Evolutionary conservation across 1,140 invertebrate species (phyloP), one percentile per base, ranked within the genome.

Genomic region (Acromyrmex heyeri): DNA sequence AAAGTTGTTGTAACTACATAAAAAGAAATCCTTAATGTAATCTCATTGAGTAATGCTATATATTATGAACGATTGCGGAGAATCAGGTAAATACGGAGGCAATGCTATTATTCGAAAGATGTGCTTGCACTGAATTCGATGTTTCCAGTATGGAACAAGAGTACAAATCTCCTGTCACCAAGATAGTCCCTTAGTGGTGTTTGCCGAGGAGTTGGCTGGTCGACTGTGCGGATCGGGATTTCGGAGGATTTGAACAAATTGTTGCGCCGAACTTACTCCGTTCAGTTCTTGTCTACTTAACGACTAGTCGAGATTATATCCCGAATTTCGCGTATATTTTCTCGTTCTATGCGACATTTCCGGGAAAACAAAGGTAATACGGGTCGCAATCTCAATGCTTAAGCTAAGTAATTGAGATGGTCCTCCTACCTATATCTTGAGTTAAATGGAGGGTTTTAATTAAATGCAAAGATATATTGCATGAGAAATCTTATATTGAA

Each of bases 231-330:
- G 83, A 93, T 92, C 91, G 92, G 93, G 93, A 94, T 94, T 94
- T 93, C 85, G 44, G 64, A 87, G 93, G 93, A 93, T 94, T 93
- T 93, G 89, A 92, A 92, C 92, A 92, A 93, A 94, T 93, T 92
- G 91, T 93, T 91, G 85, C 87, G 44, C 73, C 69, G 87, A 90
- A 91, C 91, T 91, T 89, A 44, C 81, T 38, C 61, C 79, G 76
- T 64, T 86, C 69, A 73, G 87, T 91, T 88, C 88, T 88, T 72
- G 83, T 88, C 70, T 92, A 91, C 91, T 93, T 91, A 91, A 91
- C 88, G 86, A 89, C 70, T 53, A 82, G 67, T 73, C 38, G 76
- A 88, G 76, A 88, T 88, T 88, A 86, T 81, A 81, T 38, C 34
- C 34, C 59, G 73, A 86, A 86, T 86, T 70, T 88, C 79, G 14